Evolutionary conservation across 2,113 vertebrate genomes (phyloP).

Genomic region (Paramormyrops kingsleyae): DNA sequence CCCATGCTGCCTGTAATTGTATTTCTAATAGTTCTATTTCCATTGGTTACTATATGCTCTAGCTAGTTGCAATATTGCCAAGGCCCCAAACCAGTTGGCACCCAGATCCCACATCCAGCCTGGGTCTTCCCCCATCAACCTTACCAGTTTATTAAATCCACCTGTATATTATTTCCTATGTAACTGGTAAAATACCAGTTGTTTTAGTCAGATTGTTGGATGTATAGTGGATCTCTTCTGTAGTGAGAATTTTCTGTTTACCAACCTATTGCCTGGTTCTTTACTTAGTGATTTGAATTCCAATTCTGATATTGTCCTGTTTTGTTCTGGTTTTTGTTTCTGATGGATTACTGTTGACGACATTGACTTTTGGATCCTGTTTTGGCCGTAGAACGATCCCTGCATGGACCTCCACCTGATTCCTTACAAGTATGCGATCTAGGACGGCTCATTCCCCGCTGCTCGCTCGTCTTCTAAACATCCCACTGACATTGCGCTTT

Average conservation of each 20-base stretch:
- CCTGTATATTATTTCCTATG: not conserved
- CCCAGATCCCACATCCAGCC: not conserved
- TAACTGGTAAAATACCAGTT: not conserved
- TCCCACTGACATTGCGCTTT: not conserved
- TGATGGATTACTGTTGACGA: not conserved
- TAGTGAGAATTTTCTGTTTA: not conserved
- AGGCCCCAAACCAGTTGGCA: not conserved
- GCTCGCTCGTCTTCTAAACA: not conserved
- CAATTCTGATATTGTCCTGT: not conserved
- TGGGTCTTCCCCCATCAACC: not conserved
- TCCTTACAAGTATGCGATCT: not conserved
- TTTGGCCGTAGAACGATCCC: not conserved
- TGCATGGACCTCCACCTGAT: not conserved
- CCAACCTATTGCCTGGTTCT: not conserved
- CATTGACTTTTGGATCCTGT: not conserved
- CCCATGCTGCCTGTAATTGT: not conserved
- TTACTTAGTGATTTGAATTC: not conserved
- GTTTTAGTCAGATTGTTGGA: not conserved
- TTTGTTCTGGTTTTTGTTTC: not conserved
- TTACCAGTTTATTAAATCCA: not conserved
- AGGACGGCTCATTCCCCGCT: not conserved
- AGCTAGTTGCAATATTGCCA: not conserved
- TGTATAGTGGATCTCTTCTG: not conserved
- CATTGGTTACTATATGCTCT: not conserved
- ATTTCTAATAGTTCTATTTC: not conserved